A percentile compares a stretch with the other conserved stretches of the same genome.
Conservation (phyloP, 2,888 invertebrate species). For the Peribatodes rhomboidaria region DNA sequence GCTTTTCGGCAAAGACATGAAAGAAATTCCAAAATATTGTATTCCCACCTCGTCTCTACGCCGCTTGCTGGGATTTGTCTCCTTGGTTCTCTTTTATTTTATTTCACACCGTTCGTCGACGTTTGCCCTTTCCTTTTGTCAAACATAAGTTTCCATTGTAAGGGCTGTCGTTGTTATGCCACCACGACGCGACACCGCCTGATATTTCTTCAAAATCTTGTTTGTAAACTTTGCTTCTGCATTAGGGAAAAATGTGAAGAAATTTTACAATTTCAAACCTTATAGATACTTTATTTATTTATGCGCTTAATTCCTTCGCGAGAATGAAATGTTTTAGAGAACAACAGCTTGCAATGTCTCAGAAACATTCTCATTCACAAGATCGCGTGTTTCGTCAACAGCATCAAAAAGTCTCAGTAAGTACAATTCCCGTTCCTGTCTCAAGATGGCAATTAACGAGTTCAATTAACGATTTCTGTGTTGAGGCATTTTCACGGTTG, state of each 20-base stretch:
- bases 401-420: slow-evolving; percentile 48
- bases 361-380: slow-evolving; percentile 38
- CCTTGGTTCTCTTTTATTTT: slow-evolving; percentile 69
- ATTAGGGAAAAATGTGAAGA: slow-evolving; percentile 38
- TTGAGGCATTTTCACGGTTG: slow-evolving; percentile 73
- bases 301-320: not conserved
- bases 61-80: slow-evolving; percentile 63
- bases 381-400: slow-evolving; percentile 43
- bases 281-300: not conserved
- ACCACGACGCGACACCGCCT: slow-evolving; percentile 59
- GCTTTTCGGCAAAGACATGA: slow-evolving; percentile 11
- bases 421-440: slow-evolving; percentile 55
- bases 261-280: not conserved
- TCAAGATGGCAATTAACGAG: slow-evolving; percentile 63
- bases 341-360: slow-evolving; percentile 4
- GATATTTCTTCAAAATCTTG: slow-evolving; percentile 55
- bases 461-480: slow-evolving; percentile 68
- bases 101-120: slow-evolving; percentile 68
- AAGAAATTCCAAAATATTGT: slow-evolving; percentile 27
- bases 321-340: not conserved
- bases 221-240: slow-evolving; percentile 45
- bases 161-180: slow-evolving; percentile 72
- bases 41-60: slow-evolving; percentile 43
- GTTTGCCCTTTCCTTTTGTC: slow-evolving; percentile 69
- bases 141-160: slow-evolving; percentile 75